Percentiles rank a stretch among this genome's conserved stretches.
Evolutionary conservation across 2,797 vertebrate genomes (phyloP).

Genomic region (Sebastiscus tertius): DNA sequence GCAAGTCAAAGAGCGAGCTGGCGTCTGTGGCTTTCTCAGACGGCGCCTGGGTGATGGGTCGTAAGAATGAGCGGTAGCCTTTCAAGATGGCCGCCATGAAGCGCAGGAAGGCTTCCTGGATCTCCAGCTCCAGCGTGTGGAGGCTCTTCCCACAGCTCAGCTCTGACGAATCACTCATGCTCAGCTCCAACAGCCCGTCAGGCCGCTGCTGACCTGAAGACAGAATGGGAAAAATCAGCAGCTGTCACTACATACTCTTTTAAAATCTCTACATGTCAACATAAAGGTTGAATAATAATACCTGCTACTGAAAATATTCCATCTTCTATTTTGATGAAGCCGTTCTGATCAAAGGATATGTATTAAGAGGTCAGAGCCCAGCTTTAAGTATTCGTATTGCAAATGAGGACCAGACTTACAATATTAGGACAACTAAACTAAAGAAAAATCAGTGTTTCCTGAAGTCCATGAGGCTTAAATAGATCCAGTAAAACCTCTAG

Average conservation of each 20-base stretch:
- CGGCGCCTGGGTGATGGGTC: conserved; percentile 96
- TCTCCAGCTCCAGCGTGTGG: conserved; percentile 94
- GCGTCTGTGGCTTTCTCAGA: conserved; percentile 98
- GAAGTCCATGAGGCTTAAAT: neutral
- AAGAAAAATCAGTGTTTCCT: neutral
- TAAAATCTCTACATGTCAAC: neutral
- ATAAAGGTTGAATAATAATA: neutral
- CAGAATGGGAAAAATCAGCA: neutral
- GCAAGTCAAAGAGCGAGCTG: conserved; percentile 96
- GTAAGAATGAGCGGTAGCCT: conserved; percentile 94
- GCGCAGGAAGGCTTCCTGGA: conserved; percentile 96
- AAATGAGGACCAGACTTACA: neutral
- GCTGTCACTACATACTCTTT: neutral
- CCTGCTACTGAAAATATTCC: neutral
- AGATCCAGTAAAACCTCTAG: conserved; percentile 6
- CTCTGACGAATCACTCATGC: conserved; percentile 86
- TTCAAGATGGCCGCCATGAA: conserved; percentile 98
- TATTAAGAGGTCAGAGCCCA: neutral
- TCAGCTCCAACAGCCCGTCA: conserved; percentile 90
- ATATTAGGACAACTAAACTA: conserved; percentile 4
- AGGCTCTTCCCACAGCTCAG: conserved; percentile 89
- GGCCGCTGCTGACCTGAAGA: conserved; percentile 89
- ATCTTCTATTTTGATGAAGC: conserved; percentile 7
- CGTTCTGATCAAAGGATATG: neutral
- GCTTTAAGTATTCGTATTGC: neutral